A percentile compares a stretch with the other conserved stretches of the same genome.
phyloP scores from a whole-genome alignment of 2,797 vertebrate species.

The Brachymystax lenok region DNA sequence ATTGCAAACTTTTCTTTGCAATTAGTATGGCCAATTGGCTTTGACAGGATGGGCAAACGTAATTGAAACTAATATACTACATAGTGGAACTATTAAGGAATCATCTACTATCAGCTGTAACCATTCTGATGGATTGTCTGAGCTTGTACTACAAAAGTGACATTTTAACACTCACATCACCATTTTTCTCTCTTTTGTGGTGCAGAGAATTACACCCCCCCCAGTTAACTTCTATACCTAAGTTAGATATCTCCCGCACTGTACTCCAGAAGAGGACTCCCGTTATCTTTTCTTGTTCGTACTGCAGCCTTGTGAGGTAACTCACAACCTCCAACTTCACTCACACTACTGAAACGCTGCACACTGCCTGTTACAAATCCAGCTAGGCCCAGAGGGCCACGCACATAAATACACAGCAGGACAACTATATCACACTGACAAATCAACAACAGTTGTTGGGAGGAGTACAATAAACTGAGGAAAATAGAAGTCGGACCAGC shows the following conservation, averaged over 20 bases:
- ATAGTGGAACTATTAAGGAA: too few species aligned
- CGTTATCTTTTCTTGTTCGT: too few species aligned
- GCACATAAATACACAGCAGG: constrained; percentile 7
- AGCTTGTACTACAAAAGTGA: too few species aligned
- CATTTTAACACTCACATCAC: too few species aligned
- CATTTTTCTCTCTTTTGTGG: too few species aligned
- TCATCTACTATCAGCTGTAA: too few species aligned
- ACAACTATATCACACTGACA: constrained; percentile 8
- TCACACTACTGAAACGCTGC: not conserved
- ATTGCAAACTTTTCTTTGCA: not conserved
- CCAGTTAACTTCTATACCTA: too few species aligned
- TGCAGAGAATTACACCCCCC: too few species aligned
- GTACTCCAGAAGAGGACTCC: too few species aligned
- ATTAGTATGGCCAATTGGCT: not conserved
- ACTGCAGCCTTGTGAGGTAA: not conserved
- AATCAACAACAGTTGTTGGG: constrained; percentile 20
- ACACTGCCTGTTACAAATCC: not conserved
- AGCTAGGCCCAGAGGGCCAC: not conserved
- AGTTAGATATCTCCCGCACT: too few species aligned
- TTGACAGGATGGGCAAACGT: not conserved
- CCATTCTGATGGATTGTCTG: too few species aligned
- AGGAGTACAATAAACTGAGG: constrained; percentile 5
- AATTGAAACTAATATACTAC: not conserved
- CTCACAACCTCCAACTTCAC: not conserved
- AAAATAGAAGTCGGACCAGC: not conserved